These are phyloP conservation scores for Sphaerophoria taeniata DNA, from an alignment of 2,888 invertebrate genomes.

Conservation along the genomic window DNA sequence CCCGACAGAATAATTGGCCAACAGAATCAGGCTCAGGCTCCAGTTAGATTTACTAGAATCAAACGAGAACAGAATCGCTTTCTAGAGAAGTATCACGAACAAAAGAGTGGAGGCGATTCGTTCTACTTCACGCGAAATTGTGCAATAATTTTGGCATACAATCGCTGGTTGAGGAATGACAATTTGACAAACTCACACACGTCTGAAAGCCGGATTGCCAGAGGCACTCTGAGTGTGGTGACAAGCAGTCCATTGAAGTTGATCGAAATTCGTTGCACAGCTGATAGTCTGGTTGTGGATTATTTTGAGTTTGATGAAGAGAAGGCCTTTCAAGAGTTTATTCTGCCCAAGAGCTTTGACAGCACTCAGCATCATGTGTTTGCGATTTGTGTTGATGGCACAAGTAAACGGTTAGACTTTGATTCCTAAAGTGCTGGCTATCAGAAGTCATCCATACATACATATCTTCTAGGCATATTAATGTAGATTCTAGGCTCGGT, in stretches of 20 bases:
- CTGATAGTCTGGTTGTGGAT: slow-evolving; percentile 79
- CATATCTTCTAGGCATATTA: background rate
- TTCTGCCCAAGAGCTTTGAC: slow-evolving; percentile 73
- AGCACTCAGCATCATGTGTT: slow-evolving; percentile 78
- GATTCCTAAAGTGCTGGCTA: background rate
- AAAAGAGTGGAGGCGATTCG: slow-evolving; percentile 79
- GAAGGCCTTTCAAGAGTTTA: slow-evolving; percentile 72
- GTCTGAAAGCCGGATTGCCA: background rate
- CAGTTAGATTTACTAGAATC: slow-evolving; percentile 79
- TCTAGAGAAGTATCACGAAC: slow-evolving; percentile 81
- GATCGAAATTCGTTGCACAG: slow-evolving; percentile 80
- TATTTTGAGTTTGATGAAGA: slow-evolving; percentile 78
- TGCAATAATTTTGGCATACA: slow-evolving; percentile 79
- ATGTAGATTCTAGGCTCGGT: background rate
- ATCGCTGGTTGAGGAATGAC: slow-evolving; percentile 80
- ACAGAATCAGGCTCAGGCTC: slow-evolving; percentile 19
- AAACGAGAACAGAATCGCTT: slow-evolving; percentile 77
- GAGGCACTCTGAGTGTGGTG: slow-evolving; percentile 7
- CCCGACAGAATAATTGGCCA: slow-evolving; percentile 79
- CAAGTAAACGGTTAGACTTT: slow-evolving; percentile 77
- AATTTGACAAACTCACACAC: background rate
- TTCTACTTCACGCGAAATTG: slow-evolving; percentile 81
- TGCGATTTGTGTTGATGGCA: slow-evolving; percentile 78
- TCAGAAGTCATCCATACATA: slow-evolving; percentile 2
- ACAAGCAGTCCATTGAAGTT: slow-evolving; percentile 75